phyloP scores from a whole-genome alignment of 2,888 invertebrate species.

The Nineta flava region DNA sequence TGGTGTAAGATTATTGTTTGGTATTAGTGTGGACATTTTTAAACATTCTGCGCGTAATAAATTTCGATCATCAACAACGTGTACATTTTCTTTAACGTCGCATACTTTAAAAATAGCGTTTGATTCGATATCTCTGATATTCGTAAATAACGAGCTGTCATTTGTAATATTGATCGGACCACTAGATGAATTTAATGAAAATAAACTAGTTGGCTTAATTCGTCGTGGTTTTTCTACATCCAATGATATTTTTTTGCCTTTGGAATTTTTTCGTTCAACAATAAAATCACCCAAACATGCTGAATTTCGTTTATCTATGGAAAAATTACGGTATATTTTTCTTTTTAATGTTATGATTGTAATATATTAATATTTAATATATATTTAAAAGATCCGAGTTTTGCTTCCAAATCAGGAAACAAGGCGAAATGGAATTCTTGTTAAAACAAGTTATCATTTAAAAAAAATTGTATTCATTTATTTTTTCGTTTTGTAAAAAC shows the following conservation, averaged over 20 bases:
- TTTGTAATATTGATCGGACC: constrained; percentile 20
- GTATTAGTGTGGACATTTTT: constrained; percentile 20
- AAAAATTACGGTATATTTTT: too few species aligned
- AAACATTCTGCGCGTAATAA: constrained; percentile 30
- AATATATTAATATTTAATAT: too few species aligned
- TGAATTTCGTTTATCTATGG: not conserved
- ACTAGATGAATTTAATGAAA: constrained; percentile 16
- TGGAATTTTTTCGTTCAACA: not conserved
- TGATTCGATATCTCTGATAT: constrained; percentile 19
- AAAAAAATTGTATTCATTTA: too few species aligned
- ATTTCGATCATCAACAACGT: constrained; percentile 28
- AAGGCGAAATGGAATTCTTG: too few species aligned
- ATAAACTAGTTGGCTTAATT: not conserved
- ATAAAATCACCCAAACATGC: constrained; percentile 4
- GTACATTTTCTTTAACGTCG: constrained; percentile 23
- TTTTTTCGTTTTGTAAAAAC: too few species aligned
- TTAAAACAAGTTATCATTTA: too few species aligned
- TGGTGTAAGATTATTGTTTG: constrained; percentile 26
- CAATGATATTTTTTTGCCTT: not conserved
- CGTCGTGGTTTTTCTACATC: not conserved
- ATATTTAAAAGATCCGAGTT: too few species aligned
- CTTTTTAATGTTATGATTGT: too few species aligned
- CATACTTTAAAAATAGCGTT: constrained; percentile 29
- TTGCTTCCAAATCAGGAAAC: too few species aligned
- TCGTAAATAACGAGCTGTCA: constrained; percentile 19